Conservation (phyloP, 2,888 invertebrate species). For the Athalia circularis region DNA sequence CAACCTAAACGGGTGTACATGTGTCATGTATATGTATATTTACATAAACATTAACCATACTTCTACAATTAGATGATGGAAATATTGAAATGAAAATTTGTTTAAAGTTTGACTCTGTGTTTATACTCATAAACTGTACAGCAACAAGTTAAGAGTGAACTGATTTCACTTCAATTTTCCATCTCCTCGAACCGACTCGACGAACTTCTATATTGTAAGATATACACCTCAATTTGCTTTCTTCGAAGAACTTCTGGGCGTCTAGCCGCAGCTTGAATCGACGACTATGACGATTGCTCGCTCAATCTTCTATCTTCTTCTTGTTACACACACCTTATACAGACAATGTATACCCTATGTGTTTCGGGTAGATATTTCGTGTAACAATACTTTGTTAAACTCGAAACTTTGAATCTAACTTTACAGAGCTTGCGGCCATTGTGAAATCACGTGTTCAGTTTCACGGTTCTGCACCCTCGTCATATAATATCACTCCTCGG, state of each 20-base stretch:
- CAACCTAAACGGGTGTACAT: too few species aligned
- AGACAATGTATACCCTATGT: too few species aligned
- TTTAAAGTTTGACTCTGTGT: too few species aligned
- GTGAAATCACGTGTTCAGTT: slow-evolving; percentile 26
- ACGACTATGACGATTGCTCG: too few species aligned
- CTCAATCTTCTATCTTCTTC: too few species aligned
- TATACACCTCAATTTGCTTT: slow-evolving; percentile 17
- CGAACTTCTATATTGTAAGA: not conserved
- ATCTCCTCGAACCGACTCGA: slow-evolving; percentile 1
- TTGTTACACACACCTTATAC: too few species aligned
- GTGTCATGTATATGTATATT: too few species aligned
- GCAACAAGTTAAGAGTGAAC: not conserved
- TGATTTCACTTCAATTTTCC: not conserved
- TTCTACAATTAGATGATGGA: too few species aligned
- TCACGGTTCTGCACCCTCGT: slow-evolving; percentile 27
- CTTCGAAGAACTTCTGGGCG: not conserved
- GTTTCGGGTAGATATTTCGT: too few species aligned
- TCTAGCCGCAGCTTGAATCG: too few species aligned
- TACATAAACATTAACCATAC: too few species aligned
- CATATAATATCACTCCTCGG: not conserved
- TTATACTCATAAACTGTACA: not conserved
- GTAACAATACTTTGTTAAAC: slow-evolving; percentile 24
- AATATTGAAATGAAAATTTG: too few species aligned
- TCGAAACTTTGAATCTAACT: slow-evolving; percentile 32
- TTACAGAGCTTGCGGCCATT: not conserved